Percentiles rank a stretch among this genome's conserved stretches.
phyloP scores from a whole-genome alignment of 2,888 invertebrate species.

The Balanococcus diminutus region DNA sequence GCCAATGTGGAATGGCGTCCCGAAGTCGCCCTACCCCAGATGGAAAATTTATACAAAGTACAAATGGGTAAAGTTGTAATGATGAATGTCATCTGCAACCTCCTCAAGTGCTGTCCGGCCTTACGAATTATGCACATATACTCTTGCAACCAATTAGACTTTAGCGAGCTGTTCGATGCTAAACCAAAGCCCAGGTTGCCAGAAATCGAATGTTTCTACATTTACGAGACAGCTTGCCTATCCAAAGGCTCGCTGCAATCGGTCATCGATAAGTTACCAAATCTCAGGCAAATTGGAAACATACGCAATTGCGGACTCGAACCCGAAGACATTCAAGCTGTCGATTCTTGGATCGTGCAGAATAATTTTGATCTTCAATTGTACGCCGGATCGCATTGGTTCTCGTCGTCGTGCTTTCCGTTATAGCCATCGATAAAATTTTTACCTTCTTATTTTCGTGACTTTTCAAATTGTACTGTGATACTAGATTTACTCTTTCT shows the following conservation, averaged over 20 bases:
- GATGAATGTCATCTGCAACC: constrained; percentile 60
- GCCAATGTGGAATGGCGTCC: constrained; percentile 61
- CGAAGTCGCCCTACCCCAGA: neutral
- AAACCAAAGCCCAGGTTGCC: constrained; percentile 56
- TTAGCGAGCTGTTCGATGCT: constrained; percentile 60
- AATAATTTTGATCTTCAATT: constrained; percentile 62
- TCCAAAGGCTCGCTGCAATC: constrained; percentile 61
- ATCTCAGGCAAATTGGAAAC: constrained; percentile 62
- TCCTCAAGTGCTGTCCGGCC: constrained; percentile 61
- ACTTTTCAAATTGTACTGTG: constrained; percentile 14
- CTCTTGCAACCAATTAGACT: constrained; percentile 62
- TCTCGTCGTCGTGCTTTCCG: constrained; percentile 60
- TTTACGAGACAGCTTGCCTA: constrained; percentile 62
- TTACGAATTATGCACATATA: constrained; percentile 61
- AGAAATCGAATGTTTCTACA: constrained; percentile 61
- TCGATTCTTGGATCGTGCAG: constrained; percentile 60
- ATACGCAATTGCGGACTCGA: constrained; percentile 62
- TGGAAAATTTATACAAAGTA: constrained; percentile 60
- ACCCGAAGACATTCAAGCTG: constrained; percentile 61
- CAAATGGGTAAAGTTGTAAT: constrained; percentile 61
- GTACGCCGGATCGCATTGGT: constrained; percentile 63
- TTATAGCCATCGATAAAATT: neutral
- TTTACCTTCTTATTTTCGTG: neutral
- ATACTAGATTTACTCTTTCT: constrained; percentile 36
- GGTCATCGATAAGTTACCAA: constrained; percentile 61